phyloP scores from a whole-genome alignment of 2,797 vertebrate species.

The Stomatorhinus walkeri region DNA sequence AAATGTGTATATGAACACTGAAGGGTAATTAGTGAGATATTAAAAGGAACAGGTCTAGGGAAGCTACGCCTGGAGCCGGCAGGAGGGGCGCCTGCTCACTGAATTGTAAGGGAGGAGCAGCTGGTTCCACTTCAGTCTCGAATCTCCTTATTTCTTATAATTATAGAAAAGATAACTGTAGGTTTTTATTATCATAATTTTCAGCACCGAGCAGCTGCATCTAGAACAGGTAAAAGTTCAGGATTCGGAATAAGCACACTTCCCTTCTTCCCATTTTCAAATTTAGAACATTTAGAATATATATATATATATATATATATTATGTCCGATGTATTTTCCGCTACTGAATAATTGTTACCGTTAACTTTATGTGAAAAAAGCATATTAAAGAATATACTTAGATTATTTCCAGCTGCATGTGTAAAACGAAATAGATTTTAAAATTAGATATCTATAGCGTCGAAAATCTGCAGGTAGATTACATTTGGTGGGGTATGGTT shows the following conservation, averaged over 20 bases:
- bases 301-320: neutral
- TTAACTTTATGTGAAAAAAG: neutral
- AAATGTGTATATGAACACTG: constrained; percentile 88
- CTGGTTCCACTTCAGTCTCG: constrained; percentile 39
- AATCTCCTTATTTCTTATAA: constrained; percentile 15
- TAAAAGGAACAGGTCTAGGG: constrained; percentile 51
- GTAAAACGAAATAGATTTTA: neutral
- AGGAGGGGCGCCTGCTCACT: constrained; percentile 61
- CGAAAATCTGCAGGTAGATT: constrained; percentile 94
- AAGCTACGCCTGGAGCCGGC: constrained; percentile 58
- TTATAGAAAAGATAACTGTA: neutral
- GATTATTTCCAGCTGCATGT: neutral
- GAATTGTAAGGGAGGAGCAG: constrained; percentile 38
- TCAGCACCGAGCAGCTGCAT: neutral
- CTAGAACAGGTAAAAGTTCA: neutral
- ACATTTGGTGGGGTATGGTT: constrained; percentile 82
- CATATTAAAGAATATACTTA: neutral
- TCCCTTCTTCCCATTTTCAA: neutral
- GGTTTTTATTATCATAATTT: constrained; percentile 10
- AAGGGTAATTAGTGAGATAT: constrained; percentile 79
- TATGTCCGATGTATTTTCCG: neutral
- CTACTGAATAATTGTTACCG: neutral
- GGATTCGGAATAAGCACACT: constrained; percentile 41
- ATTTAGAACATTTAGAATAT: neutral
- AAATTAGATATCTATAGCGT: constrained; percentile 75